phyloP scores from a whole-genome alignment of 2,797 vertebrate genomes.

The Pseudomugil gertrudae region DNA sequence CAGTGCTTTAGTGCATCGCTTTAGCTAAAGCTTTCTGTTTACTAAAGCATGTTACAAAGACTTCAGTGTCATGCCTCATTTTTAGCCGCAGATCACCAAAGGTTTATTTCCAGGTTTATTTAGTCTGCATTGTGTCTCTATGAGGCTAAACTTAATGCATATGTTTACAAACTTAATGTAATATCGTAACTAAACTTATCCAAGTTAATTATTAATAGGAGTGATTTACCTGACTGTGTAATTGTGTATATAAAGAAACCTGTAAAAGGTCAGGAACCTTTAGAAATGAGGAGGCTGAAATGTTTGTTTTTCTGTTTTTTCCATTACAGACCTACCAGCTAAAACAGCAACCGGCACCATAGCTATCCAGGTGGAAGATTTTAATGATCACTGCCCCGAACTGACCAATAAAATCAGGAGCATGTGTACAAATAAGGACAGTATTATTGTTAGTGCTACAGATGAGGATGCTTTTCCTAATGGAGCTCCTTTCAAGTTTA shows the following conservation, averaged over 20 bases:
- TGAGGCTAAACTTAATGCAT: background rate
- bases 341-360: constrained; percentile 88
- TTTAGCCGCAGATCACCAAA: background rate
- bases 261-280: background rate
- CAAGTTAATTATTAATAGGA: background rate
- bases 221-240: too few species aligned
- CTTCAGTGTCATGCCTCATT: background rate
- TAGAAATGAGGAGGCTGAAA: constrained; percentile 1
- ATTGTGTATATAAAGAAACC: too few species aligned
- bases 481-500: constrained; percentile 86
- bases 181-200: background rate
- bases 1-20: too few species aligned
- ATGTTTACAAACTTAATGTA: background rate
- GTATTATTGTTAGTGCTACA: constrained; percentile 80
- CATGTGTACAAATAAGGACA: constrained; percentile 75
- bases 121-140: background rate
- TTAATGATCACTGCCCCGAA: constrained; percentile 89
- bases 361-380: constrained; percentile 67
- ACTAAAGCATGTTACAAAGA: background rate
- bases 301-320: background rate
- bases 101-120: background rate
- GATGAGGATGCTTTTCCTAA: constrained; percentile 85
- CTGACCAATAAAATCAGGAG: constrained; percentile 70
- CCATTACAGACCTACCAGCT: constrained; percentile 72
- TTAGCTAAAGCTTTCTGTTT: background rate